Percentiles rank a stretch among this genome's conserved stretches.
Conservation (phyloP, 2,797 vertebrate genomes). For the Molossus alvarezi region DNA sequence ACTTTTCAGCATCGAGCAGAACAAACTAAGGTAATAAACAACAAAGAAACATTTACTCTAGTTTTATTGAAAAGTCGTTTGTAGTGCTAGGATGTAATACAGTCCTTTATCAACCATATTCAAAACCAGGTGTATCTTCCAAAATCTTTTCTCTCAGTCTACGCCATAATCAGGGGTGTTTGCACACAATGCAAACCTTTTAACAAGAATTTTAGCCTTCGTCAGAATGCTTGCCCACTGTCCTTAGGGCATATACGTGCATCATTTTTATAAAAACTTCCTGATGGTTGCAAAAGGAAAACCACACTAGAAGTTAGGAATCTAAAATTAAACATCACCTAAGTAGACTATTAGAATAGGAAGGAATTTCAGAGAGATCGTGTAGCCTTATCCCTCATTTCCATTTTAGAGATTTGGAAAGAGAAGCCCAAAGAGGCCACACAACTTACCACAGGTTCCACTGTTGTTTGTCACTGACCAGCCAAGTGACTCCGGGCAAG, state of each 20-base stretch:
- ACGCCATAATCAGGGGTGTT: background rate
- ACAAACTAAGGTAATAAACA: background rate
- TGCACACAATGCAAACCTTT: background rate
- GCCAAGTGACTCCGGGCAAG: background rate
- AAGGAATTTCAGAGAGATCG: background rate
- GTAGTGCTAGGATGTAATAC: background rate
- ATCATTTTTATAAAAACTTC: background rate
- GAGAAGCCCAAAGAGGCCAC: background rate
- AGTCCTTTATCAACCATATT: background rate
- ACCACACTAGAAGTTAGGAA: background rate
- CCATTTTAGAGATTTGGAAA: background rate
- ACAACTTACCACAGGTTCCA: background rate
- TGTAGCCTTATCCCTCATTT: background rate
- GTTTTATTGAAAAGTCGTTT: slow-evolving; percentile 20
- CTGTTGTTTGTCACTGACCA: background rate
- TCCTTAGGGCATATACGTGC: background rate
- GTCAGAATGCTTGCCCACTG: background rate
- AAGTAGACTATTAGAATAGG: background rate
- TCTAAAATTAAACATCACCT: background rate
- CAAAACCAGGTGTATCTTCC: slow-evolving; percentile 47
- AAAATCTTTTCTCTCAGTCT: slow-evolving; percentile 53
- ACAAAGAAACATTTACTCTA: background rate
- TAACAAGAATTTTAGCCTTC: background rate
- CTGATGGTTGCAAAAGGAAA: background rate
- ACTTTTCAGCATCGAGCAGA: slow-evolving; percentile 4